These are phyloP conservation scores for Ramazzottius varieornatus DNA, from an alignment of 2,888 invertebrate species.

Conservation along the genomic window DNA sequence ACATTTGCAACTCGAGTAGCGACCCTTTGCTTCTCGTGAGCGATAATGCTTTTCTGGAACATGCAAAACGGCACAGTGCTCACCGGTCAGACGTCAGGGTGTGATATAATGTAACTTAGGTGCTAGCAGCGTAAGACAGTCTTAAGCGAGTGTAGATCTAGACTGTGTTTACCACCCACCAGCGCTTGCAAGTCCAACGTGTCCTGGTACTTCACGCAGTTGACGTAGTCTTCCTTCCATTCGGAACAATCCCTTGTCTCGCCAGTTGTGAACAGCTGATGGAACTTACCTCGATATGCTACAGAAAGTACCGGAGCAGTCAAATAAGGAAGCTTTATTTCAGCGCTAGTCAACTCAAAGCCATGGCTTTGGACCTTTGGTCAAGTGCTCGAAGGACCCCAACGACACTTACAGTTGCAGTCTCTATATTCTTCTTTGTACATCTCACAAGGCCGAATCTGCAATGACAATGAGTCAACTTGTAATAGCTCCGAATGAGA, in stretches of 20 bases:
- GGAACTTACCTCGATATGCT: conserved; percentile 39
- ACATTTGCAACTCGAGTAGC: conserved; percentile 37
- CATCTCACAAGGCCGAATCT: conserved; percentile 50
- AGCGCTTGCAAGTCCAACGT: conserved; percentile 36
- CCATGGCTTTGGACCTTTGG: not conserved
- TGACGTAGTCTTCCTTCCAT: conserved; percentile 49
- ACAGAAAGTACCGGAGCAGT: too few relatives aligned
- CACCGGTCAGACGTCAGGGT: conserved; percentile 21
- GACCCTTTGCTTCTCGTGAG: conserved; percentile 41
- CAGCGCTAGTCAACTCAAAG: too few relatives aligned
- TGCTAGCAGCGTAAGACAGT: conserved; percentile 1
- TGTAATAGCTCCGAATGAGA: too few relatives aligned
- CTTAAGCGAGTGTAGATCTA: not conserved
- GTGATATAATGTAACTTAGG: conserved; percentile 31
- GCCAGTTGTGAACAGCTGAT: conserved; percentile 60
- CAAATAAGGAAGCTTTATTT: too few relatives aligned
- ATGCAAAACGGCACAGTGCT: not conserved
- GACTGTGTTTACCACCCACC: conserved; percentile 26
- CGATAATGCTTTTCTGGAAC: conserved; percentile 28
- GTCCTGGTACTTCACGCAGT: conserved; percentile 41
- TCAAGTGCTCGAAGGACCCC: not conserved
- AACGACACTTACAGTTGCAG: conserved; percentile 32
- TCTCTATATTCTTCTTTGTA: conserved; percentile 56
- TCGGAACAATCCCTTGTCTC: conserved; percentile 41
- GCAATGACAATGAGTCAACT: too few relatives aligned